phyloP scores from a whole-genome alignment of 2,113 vertebrate genomes.

The Protomyctophum bolini region DNA sequence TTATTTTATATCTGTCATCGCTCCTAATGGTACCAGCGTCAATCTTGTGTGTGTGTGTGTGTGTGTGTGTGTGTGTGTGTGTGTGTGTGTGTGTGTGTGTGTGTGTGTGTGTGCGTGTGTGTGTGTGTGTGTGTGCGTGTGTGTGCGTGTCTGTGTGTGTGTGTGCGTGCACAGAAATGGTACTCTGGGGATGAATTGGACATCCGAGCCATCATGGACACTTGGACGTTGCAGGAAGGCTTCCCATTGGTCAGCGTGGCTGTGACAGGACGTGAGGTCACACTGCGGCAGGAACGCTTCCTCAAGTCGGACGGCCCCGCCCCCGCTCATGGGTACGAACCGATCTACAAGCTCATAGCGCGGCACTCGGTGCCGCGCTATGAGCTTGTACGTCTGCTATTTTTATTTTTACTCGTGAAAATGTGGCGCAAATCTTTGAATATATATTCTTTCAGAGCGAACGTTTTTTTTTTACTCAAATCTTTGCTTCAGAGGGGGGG shows the following conservation, averaged over 20 bases:
- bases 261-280: conserved; percentile 80
- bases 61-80: too few species aligned
- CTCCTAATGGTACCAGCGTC: too few species aligned
- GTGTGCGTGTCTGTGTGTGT: neutral
- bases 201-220: conserved; percentile 87
- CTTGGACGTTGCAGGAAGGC: conserved; percentile 91
- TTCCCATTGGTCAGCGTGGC: conserved; percentile 88
- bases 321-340: conserved; percentile 78
- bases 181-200: conserved; percentile 76
- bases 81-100: neutral
- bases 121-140: neutral
- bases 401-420: too few species aligned
- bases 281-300: conserved; percentile 85
- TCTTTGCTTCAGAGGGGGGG: too few species aligned
- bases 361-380: too few species aligned
- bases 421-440: too few species aligned
- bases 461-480: too few species aligned
- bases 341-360: too few species aligned
- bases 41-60: too few species aligned
- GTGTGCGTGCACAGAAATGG: conserved; percentile 77
- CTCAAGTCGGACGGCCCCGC: conserved; percentile 71
- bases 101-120: conserved; percentile 7
- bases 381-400: too few species aligned
- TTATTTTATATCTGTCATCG: too few species aligned
- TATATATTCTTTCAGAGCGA: too few species aligned